A percentile compares a stretch with the other conserved stretches of the same genome.
phyloP scores from a whole-genome alignment of 2,888 invertebrate genomes.

The Formica aserva region DNA sequence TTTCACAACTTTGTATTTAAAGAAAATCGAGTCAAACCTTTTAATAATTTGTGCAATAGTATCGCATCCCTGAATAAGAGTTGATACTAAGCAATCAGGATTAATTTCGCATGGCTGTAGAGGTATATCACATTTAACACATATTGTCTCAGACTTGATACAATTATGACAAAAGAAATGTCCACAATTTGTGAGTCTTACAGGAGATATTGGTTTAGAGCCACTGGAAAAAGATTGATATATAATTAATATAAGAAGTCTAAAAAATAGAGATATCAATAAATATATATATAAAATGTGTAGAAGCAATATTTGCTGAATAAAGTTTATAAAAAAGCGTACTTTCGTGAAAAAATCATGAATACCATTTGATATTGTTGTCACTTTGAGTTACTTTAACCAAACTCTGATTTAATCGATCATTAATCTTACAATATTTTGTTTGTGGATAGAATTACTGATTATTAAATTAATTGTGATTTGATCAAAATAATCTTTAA shows the following conservation, averaged over 20 bases:
- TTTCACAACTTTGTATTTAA: constrained; percentile 8
- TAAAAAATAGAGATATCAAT: not conserved
- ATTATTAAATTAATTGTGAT: not conserved
- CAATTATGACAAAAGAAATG: constrained; percentile 78
- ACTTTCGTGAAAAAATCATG: not conserved
- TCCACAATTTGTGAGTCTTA: constrained; percentile 71
- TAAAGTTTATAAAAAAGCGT: too few relatives aligned
- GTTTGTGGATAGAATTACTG: not conserved
- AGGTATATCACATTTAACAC: constrained; percentile 71
- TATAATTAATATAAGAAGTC: not conserved
- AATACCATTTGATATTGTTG: not conserved
- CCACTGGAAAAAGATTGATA: constrained; percentile 49
- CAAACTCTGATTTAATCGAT: not conserved
- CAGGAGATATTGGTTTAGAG: constrained; percentile 64
- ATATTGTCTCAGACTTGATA: constrained; percentile 55
- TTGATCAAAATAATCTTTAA: constrained; percentile 18
- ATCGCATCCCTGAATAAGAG: constrained; percentile 72
- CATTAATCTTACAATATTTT: not conserved
- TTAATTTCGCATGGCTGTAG: constrained; percentile 71
- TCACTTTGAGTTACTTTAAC: not conserved
- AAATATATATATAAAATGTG: not conserved
- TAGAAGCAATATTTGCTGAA: not conserved
- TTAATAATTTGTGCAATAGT: constrained; percentile 67
- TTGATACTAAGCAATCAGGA: constrained; percentile 66
- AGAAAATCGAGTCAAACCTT: constrained; percentile 57